A percentile compares a stretch with the other conserved stretches of the same genome.
Evolutionary conservation across 1,140 invertebrate genomes (phyloP).

Genomic region (Drosophila pandora): DNA sequence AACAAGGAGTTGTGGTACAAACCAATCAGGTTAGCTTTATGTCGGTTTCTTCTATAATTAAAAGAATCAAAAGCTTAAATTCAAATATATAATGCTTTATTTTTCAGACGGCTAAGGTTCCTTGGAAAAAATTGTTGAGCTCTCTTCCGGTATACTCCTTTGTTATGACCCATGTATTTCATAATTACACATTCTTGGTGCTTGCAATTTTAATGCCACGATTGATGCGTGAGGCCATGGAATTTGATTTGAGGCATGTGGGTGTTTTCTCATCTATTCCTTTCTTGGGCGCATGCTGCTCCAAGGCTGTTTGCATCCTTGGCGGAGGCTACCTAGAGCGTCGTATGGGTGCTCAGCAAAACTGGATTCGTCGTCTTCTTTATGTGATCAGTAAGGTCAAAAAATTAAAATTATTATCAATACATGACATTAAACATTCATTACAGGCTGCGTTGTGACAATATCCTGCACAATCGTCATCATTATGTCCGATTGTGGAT

Average conservation of each 20-base stretch:
- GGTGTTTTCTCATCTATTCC: constrained; percentile 62
- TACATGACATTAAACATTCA: background rate
- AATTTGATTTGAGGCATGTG: constrained; percentile 55
- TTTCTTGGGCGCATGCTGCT: constrained; percentile 58
- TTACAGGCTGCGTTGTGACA: constrained; percentile 45
- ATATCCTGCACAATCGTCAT: constrained; percentile 43
- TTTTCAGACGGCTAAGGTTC: constrained; percentile 34
- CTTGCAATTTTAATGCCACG: constrained; percentile 57
- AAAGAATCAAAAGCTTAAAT: too few relatives aligned
- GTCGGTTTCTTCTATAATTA: too few relatives aligned
- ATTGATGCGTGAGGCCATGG: constrained; percentile 73
- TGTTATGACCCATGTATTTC: constrained; percentile 71
- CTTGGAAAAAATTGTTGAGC: constrained; percentile 61
- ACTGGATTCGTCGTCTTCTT: constrained; percentile 54
- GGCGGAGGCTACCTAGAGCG: constrained; percentile 53
- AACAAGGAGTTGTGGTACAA: constrained; percentile 10
- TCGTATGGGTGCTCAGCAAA: constrained; percentile 29
- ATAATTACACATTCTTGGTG: constrained; percentile 66
- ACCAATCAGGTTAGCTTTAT: constrained; percentile 16
- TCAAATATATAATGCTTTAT: background rate
- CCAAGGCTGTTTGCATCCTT: constrained; percentile 61
- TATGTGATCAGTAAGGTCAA: constrained; percentile 59
- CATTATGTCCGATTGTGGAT: constrained; percentile 37
- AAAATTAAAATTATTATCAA: background rate
- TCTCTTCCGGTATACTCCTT: constrained; percentile 62